Base-by-base conservation (phyloP, 2,797 vertebrate genomes). In the Denticeps clupeoides region DNA sequence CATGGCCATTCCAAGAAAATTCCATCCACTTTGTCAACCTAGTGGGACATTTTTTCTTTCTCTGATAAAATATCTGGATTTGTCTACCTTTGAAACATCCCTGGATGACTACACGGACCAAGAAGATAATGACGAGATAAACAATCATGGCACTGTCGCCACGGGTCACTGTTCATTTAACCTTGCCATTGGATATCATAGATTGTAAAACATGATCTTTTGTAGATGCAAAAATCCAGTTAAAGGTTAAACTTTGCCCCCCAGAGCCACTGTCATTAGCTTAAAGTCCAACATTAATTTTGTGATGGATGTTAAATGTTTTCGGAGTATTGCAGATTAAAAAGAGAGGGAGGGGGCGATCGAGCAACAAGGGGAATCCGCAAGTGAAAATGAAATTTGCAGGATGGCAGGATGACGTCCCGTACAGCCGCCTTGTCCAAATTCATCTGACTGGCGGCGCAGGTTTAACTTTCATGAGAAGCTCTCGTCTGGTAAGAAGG, bases 11-110 rank as follows among this genome's bases (percentile, higher is more conserved):
- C 4, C 5, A 7, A 23, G 28, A 62, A 57, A 64, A 61, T 37
- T 56, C 55, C 42, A 54, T 35, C 61, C 55, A 59, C 51, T 31
- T 51, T 25, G 53, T 64, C 44, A 43, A 51, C 37, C 26, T 48
- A 22, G 41, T 26, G 50, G 33, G 35, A 38, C 31, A 12, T n/a
- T 28, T 42, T 12, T 31, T 28, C 13, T 27, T 42, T 27, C 15
- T 32, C 42, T 22, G 27, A 21, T 16, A 40, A 11, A 13, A 4
- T 53, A 57, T 54, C 32, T 21, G 19, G 45, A 47, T 42, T 42
- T 42, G 22, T 32, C 4, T 49, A 26, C 37, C 2, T 3, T 18
- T 44, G 16, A 8, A 22, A 37, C 55, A 23, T 41, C 37, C 54
- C 47, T 55, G 21, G 10, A 25, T 18, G 45, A 56, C 48, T 23